Evolutionary conservation across 2,797 vertebrate species (phyloP), one percentile per base, ranked within the genome.

Genomic region (Sorex maritimensis): DNA sequence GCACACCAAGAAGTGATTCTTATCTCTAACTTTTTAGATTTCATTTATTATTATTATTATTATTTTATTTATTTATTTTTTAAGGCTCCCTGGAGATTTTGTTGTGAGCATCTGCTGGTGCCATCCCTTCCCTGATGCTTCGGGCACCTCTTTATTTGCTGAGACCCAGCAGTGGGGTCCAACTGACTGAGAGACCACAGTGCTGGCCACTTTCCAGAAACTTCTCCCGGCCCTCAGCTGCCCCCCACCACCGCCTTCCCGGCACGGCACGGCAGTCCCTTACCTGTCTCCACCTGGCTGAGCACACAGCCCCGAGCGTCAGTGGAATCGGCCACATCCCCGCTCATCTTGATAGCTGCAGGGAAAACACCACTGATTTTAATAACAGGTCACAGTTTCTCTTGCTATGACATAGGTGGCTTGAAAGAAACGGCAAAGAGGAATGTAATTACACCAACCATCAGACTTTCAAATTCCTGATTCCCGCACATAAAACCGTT

Each of bases 331-430:
- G 98, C 98, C 6, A 98, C 96, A 96, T 99, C 99, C 86, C 99
- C 97, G 95, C 99, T 99, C 99, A 99, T 99, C 99, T 99, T 99
- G 98, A 99, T 99, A 98, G 99, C 99, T 99, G 98, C 82, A 98
- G 98, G 98, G 97, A 97, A 99, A 99, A 98, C 98, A 98, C 97
- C 98, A 98, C 98, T 98, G 98, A 99, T 99, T 99, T 99, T 99
- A 99, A 99, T 99, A 99, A 98, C 97, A 98, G 98, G 98, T 98
- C 98, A 98, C 97, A 98, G 97, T 98, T 85, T 91, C 98, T 98
- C 97, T 98, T 95, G 96, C 97, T 97, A 95, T 97, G 97, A 98
- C 98, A 98, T 90, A 98, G 89, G 95, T 96, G 96, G 95, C 97
- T 98, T 91, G 96, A 97, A 97, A 97, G 96, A 98, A 98, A 98